These are phyloP conservation scores for Perccottus glenii DNA, from an alignment of 2,113 vertebrate species.

Conservation along the genomic window DNA sequence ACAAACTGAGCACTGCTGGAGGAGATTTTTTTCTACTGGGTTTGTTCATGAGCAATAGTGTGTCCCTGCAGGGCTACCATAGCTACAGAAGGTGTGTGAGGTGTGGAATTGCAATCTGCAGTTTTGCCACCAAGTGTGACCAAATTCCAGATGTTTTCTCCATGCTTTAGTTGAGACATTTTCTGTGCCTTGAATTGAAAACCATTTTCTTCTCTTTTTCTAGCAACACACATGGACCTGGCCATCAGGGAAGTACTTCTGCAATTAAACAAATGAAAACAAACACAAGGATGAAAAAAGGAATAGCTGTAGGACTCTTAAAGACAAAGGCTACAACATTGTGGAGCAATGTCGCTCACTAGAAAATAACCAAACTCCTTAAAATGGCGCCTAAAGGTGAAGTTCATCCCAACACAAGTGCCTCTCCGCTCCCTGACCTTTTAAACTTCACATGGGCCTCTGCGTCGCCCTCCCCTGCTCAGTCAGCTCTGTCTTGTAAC, in stretches of 20 bases:
- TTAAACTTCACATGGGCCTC: conserved; percentile 29
- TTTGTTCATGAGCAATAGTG: no score
- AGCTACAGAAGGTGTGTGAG: no score
- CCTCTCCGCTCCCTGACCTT: conserved; percentile 11
- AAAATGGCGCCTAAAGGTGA: conserved; percentile 44
- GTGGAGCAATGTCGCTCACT: conserved; percentile 11
- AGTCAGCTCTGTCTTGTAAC: conserved; percentile 75
- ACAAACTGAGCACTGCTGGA: no score
- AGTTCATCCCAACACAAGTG: conserved; percentile 28
- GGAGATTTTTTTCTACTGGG: no score
- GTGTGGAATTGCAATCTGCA: no score
- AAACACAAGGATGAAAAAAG: conserved; percentile 42
- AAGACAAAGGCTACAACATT: conserved; percentile 10
- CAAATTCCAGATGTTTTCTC: no score
- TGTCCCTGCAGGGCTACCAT: no score
- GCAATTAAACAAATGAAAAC: not conserved
- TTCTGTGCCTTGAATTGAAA: not conserved
- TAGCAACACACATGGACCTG: not conserved
- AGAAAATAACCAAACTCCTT: conserved; percentile 41
- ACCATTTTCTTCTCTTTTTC: not conserved
- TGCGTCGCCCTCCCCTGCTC: conserved; percentile 43
- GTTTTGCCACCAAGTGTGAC: no score
- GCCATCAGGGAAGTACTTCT: conserved; percentile 21
- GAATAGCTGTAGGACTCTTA: conserved; percentile 4
- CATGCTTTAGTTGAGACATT: no score